Evolutionary conservation across 2,888 invertebrate genomes (phyloP), one percentile per base, ranked within the genome.

Genomic region (Petrolisthes manimaculis): DNA sequence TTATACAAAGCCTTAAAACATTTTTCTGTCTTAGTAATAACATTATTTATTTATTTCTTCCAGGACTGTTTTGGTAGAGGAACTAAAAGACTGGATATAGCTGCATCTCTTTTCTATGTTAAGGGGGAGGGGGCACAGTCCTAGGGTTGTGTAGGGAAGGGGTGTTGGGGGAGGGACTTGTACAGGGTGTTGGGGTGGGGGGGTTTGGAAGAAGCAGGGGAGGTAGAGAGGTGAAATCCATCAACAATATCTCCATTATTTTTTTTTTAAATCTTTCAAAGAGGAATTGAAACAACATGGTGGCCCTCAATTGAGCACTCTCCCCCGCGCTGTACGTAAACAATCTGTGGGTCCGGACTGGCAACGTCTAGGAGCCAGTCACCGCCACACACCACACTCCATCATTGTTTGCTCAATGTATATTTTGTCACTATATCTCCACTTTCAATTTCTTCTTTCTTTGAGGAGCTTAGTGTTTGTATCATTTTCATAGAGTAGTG

Each of bases 121-220:
- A 54, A 75, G 67, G 37, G 54, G 54, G 81, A 51, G 9, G 75
- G 9, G 37, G 37, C n/a, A 21, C 51, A 51, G 78, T 53, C 69
- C 61, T 78, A 71, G 75, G 82, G 83, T 83, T 37, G 83, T 87
- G 83, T 82, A 78, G 83, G 86, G 83, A 78, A 79, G 80, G 75
- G 83, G 74, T 56, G 51, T 83, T 83, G 75, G 82, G 79, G 78
- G 82, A 51, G 75, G 86, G 82, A 78, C 37, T 37, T 37, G 37
- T 37, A 37, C 37, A 37, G 37, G 37, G 37, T 37, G 75, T 77
- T 78, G 82, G 82, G 56, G 56, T 83, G 83, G 71, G 87, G 86
- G 81, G 77, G 83, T 71, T 84, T 88, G 87, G 87, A 88, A 88
- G 87, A 88, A 84, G 83, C 78, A 78, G 83, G 84, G 87, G 87